These are phyloP conservation scores for Drosophila subobscura DNA, from an alignment of 1,140 invertebrate genomes.

Conservation along the genomic window DNA sequence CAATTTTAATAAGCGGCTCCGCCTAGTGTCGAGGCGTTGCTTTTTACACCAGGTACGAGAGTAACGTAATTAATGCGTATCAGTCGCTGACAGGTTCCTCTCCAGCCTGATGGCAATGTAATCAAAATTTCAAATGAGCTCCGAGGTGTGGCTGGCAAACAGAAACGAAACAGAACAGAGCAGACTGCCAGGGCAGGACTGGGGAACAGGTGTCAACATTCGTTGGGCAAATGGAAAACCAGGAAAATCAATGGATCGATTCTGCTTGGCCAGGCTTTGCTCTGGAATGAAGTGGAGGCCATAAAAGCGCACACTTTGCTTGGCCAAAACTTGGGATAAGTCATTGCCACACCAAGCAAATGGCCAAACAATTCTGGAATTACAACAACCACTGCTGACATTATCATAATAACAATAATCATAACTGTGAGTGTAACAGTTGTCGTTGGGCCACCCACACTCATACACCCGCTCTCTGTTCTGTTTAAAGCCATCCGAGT, in stretches of 20 bases:
- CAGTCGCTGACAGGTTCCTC: slow-evolving; percentile 63
- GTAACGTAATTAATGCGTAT: slow-evolving; percentile 70
- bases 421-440: slow-evolving; percentile 75
- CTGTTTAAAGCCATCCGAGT: slow-evolving; percentile 26
- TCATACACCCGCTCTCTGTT: not conserved
- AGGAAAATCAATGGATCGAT: slow-evolving; percentile 55
- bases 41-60: slow-evolving; percentile 53
- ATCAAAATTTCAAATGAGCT: slow-evolving; percentile 77
- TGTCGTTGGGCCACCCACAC: slow-evolving; percentile 23
- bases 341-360: slow-evolving; percentile 49
- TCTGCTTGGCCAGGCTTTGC: slow-evolving; percentile 28
- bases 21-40: slow-evolving; percentile 45
- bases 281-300: not conserved
- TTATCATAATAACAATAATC: slow-evolving; percentile 78
- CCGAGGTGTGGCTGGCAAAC: slow-evolving; percentile 22
- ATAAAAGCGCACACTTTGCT: slow-evolving; percentile 51
- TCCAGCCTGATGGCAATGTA: slow-evolving; percentile 54
- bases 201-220: slow-evolving; percentile 1
- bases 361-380: slow-evolving; percentile 51
- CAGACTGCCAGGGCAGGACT: slow-evolving; percentile 2
- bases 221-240: slow-evolving; percentile 10
- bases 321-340: slow-evolving; percentile 38
- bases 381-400: slow-evolving; percentile 48
- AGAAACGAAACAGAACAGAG: too few relatives aligned
- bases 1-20: slow-evolving; percentile 74